Percentiles rank a stretch among this genome's conserved stretches.
These are phyloP conservation scores for Oceanodroma tethys DNA, from an alignment of 2,113 vertebrate genomes.

Conservation along the genomic window DNA sequence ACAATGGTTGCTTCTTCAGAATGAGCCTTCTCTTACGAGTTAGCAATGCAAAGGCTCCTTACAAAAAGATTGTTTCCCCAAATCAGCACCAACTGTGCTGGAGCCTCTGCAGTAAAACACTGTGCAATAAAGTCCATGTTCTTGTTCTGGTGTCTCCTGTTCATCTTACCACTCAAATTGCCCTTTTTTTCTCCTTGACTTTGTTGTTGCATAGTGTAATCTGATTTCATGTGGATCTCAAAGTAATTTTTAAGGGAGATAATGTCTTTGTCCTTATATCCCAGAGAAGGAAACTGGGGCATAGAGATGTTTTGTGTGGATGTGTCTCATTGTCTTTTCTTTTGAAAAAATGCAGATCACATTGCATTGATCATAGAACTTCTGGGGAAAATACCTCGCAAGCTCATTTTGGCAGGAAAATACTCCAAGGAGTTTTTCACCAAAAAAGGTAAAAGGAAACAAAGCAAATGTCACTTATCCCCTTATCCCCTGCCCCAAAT, in stretches of 20 bases:
- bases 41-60: neutral
- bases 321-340: constrained; percentile 51
- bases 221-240: neutral
- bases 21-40: neutral
- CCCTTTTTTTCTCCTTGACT: neutral
- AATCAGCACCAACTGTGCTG: neutral
- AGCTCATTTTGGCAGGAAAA: constrained; percentile 92
- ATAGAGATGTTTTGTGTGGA: neutral
- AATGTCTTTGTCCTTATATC: neutral
- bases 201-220: neutral
- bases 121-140: rapidly evolving
- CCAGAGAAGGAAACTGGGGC: neutral
- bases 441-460: constrained; percentile 90
- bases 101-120: neutral
- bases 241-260: neutral
- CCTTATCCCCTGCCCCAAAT: neutral
- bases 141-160: neutral
- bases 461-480: neutral
- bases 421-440: constrained; percentile 99
- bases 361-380: constrained; percentile 98
- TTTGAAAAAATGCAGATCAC: constrained; percentile 82
- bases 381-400: constrained; percentile 94
- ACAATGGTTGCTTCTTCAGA: neutral
- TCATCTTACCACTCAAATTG: neutral
- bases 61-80: neutral